Evolutionary conservation across 2,113 vertebrate species (phyloP).

Genomic region (Atractosteus spatula): DNA sequence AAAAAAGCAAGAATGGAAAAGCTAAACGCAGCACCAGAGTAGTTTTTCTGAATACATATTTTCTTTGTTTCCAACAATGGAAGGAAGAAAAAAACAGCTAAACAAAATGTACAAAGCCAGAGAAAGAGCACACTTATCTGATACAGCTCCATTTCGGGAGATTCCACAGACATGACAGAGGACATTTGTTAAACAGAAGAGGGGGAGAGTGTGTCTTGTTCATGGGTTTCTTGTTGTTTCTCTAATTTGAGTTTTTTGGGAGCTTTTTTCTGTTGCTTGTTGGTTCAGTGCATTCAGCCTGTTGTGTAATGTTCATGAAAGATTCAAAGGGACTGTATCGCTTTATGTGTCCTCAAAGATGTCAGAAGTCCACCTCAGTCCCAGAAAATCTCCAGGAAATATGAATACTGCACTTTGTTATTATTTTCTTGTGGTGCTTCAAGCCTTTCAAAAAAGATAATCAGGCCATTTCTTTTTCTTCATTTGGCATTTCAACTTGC

Average conservation of each 20-base stretch:
- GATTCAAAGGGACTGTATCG: conserved; percentile 64
- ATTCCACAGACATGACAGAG: conserved; percentile 1
- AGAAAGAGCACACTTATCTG: conserved; percentile 36
- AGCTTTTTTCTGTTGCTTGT: conserved; percentile 58
- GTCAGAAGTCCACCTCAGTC: conserved; percentile 11
- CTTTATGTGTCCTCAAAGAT: conserved; percentile 24
- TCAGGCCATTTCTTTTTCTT: too few relatives aligned
- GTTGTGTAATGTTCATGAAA: conserved; percentile 69
- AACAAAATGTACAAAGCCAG: conserved; percentile 1
- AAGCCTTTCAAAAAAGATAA: too few relatives aligned
- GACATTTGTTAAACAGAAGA: conserved; percentile 27
- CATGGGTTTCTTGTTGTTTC: conserved; percentile 56
- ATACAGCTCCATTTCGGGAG: conserved; percentile 28
- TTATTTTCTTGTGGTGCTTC: not conserved
- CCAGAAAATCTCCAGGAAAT: not conserved
- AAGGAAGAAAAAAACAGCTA: conserved; percentile 30
- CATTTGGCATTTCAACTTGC: too few relatives aligned
- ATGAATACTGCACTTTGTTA: not conserved
- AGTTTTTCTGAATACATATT: conserved; percentile 21
- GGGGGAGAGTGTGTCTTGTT: conserved; percentile 28
- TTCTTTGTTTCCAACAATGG: conserved; percentile 39
- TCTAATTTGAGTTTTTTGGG: conserved; percentile 40
- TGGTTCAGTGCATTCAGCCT: conserved; percentile 53
- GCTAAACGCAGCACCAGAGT: too few relatives aligned
- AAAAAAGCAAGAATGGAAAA: too few relatives aligned